These are phyloP conservation scores for Urosaurus nigricauda DNA, from an alignment of 2,797 vertebrate genomes.

Conservation along the genomic window DNA sequence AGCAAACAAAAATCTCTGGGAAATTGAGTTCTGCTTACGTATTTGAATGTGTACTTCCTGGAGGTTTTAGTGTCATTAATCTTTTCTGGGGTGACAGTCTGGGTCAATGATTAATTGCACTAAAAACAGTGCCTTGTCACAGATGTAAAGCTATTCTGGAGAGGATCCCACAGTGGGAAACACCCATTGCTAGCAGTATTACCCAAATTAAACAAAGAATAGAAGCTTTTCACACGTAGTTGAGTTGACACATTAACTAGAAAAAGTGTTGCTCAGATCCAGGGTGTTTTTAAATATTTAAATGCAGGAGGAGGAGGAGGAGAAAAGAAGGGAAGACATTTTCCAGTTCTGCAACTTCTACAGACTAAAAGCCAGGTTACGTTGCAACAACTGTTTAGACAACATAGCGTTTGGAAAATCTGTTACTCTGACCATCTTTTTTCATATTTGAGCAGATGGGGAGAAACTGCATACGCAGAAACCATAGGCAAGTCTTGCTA, in stretches of 20 bases:
- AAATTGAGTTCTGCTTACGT: constrained; percentile 66
- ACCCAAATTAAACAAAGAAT: constrained; percentile 14
- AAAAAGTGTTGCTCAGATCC: constrained; percentile 1
- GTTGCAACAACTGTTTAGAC: not conserved
- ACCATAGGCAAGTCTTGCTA: not conserved
- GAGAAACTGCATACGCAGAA: not conserved
- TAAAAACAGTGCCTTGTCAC: constrained; percentile 76
- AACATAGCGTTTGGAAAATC: constrained; percentile 26
- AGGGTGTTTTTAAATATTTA: constrained; percentile 30
- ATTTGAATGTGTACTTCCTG: constrained; percentile 64
- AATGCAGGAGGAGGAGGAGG: not conserved
- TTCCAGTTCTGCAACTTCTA: constrained; percentile 18
- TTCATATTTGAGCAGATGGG: constrained; percentile 10
- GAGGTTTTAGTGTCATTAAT: constrained; percentile 68
- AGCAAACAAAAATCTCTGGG: constrained; percentile 62
- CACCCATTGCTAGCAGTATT: constrained; percentile 30
- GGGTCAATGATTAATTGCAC: constrained; percentile 68
- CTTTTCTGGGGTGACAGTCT: constrained; percentile 60
- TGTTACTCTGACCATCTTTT: constrained; percentile 66
- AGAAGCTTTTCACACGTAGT: not conserved
- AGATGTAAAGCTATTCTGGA: constrained; percentile 46
- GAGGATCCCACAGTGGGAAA: constrained; percentile 52
- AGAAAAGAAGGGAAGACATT: not conserved
- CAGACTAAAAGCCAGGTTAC: not conserved
- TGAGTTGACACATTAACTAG: not conserved